Evolutionary conservation across 2,113 vertebrate genomes (phyloP).

Genomic region (Bufo bufo): DNA sequence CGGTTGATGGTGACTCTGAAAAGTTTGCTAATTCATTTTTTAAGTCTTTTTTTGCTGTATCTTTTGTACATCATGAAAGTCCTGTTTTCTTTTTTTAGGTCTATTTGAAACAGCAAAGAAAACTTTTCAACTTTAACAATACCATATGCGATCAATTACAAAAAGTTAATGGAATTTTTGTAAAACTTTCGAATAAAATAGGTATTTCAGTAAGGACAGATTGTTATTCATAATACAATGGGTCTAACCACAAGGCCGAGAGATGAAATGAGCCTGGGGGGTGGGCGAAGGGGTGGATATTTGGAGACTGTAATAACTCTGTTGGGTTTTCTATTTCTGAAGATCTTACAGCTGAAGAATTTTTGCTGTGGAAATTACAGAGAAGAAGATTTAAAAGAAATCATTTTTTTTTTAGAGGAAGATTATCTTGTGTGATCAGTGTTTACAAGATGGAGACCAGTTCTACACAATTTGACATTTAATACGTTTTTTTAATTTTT

Average conservation of each 20-base stretch:
- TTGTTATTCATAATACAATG: not conserved
- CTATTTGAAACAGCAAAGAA: not conserved
- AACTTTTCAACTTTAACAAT: not conserved
- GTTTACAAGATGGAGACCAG: not conserved
- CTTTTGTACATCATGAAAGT: not conserved
- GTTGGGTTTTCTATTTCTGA: not conserved
- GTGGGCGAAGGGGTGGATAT: not conserved
- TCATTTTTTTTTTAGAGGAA: not conserved
- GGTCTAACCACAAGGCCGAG: not conserved
- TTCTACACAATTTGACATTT: not conserved
- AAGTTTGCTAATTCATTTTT: not conserved
- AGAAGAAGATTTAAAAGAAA: not conserved
- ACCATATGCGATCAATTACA: conserved; percentile 9
- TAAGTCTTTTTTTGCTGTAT: not conserved
- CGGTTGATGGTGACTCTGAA: not conserved
- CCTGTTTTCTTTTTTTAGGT: not conserved
- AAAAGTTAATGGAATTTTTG: not conserved
- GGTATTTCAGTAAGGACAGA: not conserved
- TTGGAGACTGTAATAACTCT: not conserved
- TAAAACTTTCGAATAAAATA: not conserved
- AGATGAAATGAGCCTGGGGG: not conserved
- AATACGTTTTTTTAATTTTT: too few relatives aligned
- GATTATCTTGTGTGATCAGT: not conserved
- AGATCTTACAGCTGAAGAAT: conserved; percentile 7
- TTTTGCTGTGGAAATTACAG: not conserved